These are phyloP conservation scores for Lithophane semibrunnea DNA, from an alignment of 2,888 invertebrate genomes.

Conservation along the genomic window DNA sequence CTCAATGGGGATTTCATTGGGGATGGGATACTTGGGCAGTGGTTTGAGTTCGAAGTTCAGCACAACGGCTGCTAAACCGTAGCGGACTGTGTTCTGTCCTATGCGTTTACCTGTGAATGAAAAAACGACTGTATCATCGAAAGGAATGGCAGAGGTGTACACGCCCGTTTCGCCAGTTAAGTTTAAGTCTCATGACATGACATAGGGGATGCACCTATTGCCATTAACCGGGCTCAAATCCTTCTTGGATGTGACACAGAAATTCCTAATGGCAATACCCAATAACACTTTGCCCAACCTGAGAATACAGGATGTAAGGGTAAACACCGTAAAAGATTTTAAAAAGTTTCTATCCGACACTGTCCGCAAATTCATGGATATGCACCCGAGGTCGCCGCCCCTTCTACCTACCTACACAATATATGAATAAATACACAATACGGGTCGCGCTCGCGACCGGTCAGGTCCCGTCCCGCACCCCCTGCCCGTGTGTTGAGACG, in stretches of 20 bases:
- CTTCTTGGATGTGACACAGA: neutral
- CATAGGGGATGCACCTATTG: too few relatives aligned
- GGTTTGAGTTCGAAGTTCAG: slow-evolving; percentile 63
- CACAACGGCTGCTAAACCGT: slow-evolving; percentile 59
- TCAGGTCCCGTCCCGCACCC: too few relatives aligned
- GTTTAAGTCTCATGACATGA: neutral
- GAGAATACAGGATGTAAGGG: neutral
- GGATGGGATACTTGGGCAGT: slow-evolving; percentile 44
- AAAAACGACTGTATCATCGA: neutral
- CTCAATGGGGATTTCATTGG: slow-evolving; percentile 62
- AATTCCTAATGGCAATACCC: neutral
- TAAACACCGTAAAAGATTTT: too few relatives aligned
- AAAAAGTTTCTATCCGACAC: too few relatives aligned
- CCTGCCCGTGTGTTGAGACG: too few relatives aligned
- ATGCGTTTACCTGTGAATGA: slow-evolving; percentile 70
- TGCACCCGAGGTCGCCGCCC: too few relatives aligned
- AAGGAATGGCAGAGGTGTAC: neutral
- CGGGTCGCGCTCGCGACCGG: too few relatives aligned
- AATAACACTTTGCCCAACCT: neutral
- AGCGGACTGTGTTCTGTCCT: slow-evolving; percentile 65
- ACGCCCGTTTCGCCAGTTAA: neutral
- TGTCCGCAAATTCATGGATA: too few relatives aligned
- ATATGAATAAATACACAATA: too few relatives aligned
- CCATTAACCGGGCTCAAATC: neutral
- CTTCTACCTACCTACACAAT: too few relatives aligned